Base-by-base conservation (phyloP, 1,140 invertebrate species). In the Aricia agestis region DNA sequence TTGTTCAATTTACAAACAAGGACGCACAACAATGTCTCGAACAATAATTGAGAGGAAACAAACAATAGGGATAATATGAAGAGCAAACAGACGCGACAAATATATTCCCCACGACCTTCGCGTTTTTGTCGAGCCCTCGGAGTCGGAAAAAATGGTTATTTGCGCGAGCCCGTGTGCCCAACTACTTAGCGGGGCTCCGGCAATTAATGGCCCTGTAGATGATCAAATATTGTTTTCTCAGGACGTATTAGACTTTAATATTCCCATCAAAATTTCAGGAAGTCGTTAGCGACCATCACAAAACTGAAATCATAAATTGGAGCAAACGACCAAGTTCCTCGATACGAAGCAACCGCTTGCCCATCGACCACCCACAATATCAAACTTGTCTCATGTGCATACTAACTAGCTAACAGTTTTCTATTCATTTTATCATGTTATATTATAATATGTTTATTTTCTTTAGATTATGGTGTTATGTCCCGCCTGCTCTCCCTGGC, bases 121-220 rank as follows among this genome's bases (percentile, higher is more conserved):
- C 57, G 68, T 69, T 70, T 68, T 65, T 42, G 32, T 32, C 59
- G 63, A 32, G 72, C 70, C 72, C 31, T 67, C 68, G 61, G 65
- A 42, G 58, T 5, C 31, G 66, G 13, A 19, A 17, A 52, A 57
- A 66, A 32, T 31, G 68, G 36, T 36, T 82, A 77, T 84, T 80
- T 82, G 81, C 79, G 77, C 76, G 78, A 77, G 32, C 71, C 63
- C 67, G 81, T 82, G 80, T 81, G 77, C 72, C 78, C 74, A 75
- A 72, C 68, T 57, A 72, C 74, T 83, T 82, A 81, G 77, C 70
- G 19, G 1, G 6, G 18, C 19, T 18, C 19, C 18, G 19, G 10
- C 18, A 63, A 63, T 63, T 63, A 63, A 63, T 63, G 59, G 59
- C 10, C 59, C 59, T 52, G 45, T 10, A 52, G 45, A 52, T 52